These are phyloP conservation scores for Stomatorhinus walkeri DNA, from an alignment of 2,797 vertebrate species.

Conservation along the genomic window DNA sequence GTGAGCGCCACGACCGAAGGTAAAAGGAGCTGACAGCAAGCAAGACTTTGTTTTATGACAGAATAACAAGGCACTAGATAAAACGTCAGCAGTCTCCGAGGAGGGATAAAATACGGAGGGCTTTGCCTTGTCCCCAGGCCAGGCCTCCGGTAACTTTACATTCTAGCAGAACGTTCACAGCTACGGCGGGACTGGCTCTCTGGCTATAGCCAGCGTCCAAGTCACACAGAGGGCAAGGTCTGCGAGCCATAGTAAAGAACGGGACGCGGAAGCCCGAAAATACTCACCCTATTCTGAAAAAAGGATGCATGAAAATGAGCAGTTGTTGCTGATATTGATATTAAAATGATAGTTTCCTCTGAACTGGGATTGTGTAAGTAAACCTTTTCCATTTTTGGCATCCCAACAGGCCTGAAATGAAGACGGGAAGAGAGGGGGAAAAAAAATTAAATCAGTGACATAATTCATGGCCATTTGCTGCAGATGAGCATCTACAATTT, in stretches of 20 bases:
- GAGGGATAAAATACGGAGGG: neutral
- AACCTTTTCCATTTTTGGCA: constrained; percentile 99
- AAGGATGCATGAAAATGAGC: constrained; percentile 98
- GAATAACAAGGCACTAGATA: neutral
- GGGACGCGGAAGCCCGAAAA: neutral
- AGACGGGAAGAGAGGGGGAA: constrained; percentile 26
- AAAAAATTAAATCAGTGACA: neutral
- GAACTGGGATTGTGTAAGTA: constrained; percentile 98
- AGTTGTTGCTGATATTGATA: constrained; percentile 99
- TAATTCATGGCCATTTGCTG: neutral
- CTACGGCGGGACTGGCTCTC: neutral
- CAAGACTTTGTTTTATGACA: neutral
- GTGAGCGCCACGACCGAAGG: neutral
- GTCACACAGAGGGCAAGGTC: neutral
- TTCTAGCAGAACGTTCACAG: neutral
- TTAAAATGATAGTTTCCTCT: constrained; percentile 97
- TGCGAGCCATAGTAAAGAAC: neutral
- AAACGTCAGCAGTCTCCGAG: neutral
- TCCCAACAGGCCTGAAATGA: constrained; percentile 84
- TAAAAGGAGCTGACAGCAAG: neutral
- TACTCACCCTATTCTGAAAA: constrained; percentile 98
- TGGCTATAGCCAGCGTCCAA: neutral
- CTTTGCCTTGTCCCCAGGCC: neutral
- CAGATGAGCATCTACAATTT: neutral
- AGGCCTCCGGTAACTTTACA: neutral